Percentiles rank a stretch among this genome's conserved stretches.
These are phyloP conservation scores for Drosophila seclusa DNA, from an alignment of 2,888 invertebrate species.

Conservation along the genomic window DNA sequence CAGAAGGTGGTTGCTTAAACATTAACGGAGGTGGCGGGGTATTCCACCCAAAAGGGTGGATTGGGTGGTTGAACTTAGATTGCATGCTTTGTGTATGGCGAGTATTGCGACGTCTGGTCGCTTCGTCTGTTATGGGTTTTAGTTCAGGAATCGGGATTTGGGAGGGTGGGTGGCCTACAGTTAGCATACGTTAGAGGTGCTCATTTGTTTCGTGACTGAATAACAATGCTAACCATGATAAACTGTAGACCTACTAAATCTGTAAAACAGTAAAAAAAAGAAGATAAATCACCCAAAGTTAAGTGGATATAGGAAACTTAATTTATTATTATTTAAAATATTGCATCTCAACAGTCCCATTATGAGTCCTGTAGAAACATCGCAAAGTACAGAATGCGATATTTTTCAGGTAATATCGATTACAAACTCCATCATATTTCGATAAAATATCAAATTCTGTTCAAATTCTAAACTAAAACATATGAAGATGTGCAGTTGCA, in stretches of 20 bases:
- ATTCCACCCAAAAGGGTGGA: slow-evolving; percentile 47
- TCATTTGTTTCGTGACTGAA: slow-evolving; percentile 14
- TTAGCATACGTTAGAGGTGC: slow-evolving; percentile 38
- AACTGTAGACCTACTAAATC: not conserved
- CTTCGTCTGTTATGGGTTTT: slow-evolving; percentile 58
- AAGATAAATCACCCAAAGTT: not conserved
- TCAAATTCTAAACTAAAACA: not conserved
- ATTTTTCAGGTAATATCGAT: slow-evolving; percentile 9
- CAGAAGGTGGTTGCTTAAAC: slow-evolving; percentile 62
- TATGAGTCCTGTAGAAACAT: not conserved
- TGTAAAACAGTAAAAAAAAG: not conserved
- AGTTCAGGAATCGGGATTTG: slow-evolving; percentile 38
- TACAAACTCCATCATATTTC: not conserved
- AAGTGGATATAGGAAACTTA: not conserved
- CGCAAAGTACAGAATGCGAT: slow-evolving; percentile 2
- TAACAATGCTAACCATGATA: not conserved
- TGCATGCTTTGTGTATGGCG: slow-evolving; percentile 30
- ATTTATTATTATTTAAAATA: not conserved
- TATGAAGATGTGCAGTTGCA: not conserved
- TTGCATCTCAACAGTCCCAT: not conserved
- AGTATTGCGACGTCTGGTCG: slow-evolving; percentile 41
- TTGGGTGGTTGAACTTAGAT: slow-evolving; percentile 50
- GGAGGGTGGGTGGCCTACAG: slow-evolving; percentile 38
- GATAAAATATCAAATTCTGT: slow-evolving; percentile 5
- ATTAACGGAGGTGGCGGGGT: slow-evolving; percentile 34